These are phyloP conservation scores for Dolichotis patagonum DNA, from an alignment of 2,113 vertebrate species.

Conservation along the genomic window DNA sequence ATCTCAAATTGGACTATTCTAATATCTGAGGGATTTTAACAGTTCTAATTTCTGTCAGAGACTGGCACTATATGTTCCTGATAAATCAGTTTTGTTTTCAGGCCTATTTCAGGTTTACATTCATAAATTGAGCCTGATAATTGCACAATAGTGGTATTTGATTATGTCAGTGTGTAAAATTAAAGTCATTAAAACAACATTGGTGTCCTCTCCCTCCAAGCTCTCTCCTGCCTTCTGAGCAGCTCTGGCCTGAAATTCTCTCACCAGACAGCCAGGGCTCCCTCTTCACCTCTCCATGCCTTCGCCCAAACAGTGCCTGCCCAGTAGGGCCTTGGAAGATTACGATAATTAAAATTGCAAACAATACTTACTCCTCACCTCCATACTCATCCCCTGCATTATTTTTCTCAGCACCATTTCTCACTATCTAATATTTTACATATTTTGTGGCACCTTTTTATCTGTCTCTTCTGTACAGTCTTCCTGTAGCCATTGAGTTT, in stretches of 20 bases:
- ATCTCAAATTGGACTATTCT: not conserved
- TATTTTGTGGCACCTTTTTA: not conserved
- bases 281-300: not conserved
- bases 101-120: not conserved
- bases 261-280: not conserved
- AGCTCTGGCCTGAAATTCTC: not conserved
- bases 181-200: not conserved
- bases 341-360: not conserved
- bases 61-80: not conserved
- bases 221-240: not conserved
- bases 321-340: not conserved
- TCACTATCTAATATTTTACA: not conserved
- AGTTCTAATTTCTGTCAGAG: conserved; percentile 21
- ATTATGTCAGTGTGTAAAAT: not conserved
- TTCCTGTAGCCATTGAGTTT: not conserved
- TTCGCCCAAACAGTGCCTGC: not conserved
- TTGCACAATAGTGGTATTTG: not conserved
- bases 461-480: not conserved
- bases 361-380: not conserved
- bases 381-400: not conserved
- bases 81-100: conserved; percentile 31
- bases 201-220: not conserved
- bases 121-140: not conserved
- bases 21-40: not conserved
- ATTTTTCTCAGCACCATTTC: not conserved